Evolutionary conservation across 2,797 vertebrate species (phyloP).

Genomic region (Enteromius afrohamiltoni): DNA sequence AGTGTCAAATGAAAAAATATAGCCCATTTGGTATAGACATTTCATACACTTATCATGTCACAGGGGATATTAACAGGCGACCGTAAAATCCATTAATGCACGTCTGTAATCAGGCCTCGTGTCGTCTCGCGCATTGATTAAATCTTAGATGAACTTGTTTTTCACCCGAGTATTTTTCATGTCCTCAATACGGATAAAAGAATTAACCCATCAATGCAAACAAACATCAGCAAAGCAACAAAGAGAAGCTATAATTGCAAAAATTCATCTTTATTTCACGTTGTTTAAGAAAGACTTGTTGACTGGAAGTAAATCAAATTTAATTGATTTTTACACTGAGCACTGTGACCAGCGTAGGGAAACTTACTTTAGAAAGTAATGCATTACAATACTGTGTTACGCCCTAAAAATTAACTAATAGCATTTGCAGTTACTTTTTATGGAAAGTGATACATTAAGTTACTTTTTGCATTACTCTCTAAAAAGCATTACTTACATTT

Average conservation of each 20-base stretch:
- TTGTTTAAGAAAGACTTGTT: not conserved
- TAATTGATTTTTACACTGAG: not conserved
- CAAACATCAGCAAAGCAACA: constrained; percentile 38
- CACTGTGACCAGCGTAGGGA: not conserved
- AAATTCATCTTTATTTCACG: not conserved
- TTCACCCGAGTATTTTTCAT: constrained; percentile 38
- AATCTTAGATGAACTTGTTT: constrained; percentile 46
- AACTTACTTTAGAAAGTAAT: not conserved
- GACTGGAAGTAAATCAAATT: not conserved
- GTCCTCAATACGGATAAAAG: constrained; percentile 42
- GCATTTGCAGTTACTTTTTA: not conserved
- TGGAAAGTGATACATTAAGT: not conserved
- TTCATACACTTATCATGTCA: constrained; percentile 47
- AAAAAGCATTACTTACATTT: too few species aligned
- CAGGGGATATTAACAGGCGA: constrained; percentile 53
- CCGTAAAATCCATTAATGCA: constrained; percentile 47
- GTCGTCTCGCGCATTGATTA: constrained; percentile 53
- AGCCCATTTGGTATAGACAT: constrained; percentile 34
- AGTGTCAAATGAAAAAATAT: constrained; percentile 31
- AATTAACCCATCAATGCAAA: constrained; percentile 38
- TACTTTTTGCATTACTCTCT: too few species aligned
- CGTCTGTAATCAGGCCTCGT: constrained; percentile 49
- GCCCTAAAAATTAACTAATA: not conserved
- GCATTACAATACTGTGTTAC: not conserved
- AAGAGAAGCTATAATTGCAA: constrained; percentile 13